phyloP scores from a whole-genome alignment of 2,113 vertebrate species.

The Paradoxurus hermaphroditus region DNA sequence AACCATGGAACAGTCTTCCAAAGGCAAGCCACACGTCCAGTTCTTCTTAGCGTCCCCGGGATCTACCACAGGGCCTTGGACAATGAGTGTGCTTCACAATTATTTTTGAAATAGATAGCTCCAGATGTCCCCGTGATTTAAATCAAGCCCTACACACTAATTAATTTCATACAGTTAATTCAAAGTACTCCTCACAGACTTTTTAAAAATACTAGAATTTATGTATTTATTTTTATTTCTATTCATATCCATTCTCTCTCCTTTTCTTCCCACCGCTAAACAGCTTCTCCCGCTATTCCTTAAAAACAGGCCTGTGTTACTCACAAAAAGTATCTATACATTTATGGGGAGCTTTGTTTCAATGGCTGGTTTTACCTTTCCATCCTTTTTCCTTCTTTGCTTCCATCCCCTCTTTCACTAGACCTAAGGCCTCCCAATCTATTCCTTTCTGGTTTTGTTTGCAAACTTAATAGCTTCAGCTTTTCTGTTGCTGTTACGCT shows the following conservation, averaged over 20 bases:
- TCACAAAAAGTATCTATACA: background rate
- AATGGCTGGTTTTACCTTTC: background rate
- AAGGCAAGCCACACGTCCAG: fast-evolving
- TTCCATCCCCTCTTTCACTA: background rate
- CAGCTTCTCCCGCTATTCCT: background rate
- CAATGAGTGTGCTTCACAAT: background rate
- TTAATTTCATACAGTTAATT: background rate
- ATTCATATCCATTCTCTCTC: too few relatives aligned
- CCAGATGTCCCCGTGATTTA: background rate
- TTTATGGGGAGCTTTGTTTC: background rate
- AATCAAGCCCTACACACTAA: background rate
- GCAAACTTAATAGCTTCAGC: background rate
- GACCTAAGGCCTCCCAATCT: fast-evolving
- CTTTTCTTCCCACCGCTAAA: background rate
- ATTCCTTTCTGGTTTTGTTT: background rate
- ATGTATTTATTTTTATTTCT: background rate
- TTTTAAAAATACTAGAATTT: background rate
- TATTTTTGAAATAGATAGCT: background rate
- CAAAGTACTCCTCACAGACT: background rate
- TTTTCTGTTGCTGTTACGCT: background rate
- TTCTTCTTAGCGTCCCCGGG: background rate
- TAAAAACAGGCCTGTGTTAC: background rate
- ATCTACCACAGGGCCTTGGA: background rate
- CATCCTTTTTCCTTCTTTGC: background rate
- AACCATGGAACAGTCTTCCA: too few relatives aligned